These are phyloP conservation scores for Heterodera carotae DNA, from an alignment of 1,140 invertebrate genomes.

Conservation along the genomic window DNA sequence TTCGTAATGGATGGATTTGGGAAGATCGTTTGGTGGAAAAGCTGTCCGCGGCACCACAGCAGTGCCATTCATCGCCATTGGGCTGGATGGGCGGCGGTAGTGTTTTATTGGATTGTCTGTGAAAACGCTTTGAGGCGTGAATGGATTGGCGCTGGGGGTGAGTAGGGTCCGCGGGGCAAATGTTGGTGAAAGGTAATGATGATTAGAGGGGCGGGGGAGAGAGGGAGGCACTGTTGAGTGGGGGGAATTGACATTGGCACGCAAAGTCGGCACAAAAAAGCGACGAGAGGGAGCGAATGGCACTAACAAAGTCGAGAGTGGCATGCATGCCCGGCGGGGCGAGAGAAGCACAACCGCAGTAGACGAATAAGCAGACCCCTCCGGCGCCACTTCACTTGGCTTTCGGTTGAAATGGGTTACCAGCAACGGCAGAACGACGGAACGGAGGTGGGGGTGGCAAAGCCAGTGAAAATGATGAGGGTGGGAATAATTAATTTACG, in stretches of 20 bases:
- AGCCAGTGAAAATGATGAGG: constrained; percentile 15
- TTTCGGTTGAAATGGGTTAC: not conserved
- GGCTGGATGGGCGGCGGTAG: too few species aligned
- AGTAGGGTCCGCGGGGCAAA: not conserved
- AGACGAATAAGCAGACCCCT: too few species aligned
- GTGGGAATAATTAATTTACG: constrained; percentile 11
- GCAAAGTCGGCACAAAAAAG: not conserved
- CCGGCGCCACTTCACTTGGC: not conserved
- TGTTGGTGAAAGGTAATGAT: not conserved
- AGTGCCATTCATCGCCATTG: too few species aligned
- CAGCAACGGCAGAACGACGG: not conserved
- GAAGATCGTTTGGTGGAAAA: too few species aligned
- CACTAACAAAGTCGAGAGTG: not conserved
- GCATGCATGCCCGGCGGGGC: too few species aligned
- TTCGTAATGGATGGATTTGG: too few species aligned
- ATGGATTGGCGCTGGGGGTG: too few species aligned
- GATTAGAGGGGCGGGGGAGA: not conserved
- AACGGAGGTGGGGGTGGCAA: constrained; percentile 7
- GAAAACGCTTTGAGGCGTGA: not conserved
- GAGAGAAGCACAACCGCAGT: not conserved
- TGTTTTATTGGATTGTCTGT: not conserved
- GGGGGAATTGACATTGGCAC: not conserved
- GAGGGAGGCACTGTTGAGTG: not conserved
- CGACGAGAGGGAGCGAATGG: not conserved
- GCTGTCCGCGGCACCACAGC: too few species aligned